These are phyloP conservation scores for Myrmecobius fasciatus DNA, from an alignment of 2,113 vertebrate genomes.

Conservation along the genomic window DNA sequence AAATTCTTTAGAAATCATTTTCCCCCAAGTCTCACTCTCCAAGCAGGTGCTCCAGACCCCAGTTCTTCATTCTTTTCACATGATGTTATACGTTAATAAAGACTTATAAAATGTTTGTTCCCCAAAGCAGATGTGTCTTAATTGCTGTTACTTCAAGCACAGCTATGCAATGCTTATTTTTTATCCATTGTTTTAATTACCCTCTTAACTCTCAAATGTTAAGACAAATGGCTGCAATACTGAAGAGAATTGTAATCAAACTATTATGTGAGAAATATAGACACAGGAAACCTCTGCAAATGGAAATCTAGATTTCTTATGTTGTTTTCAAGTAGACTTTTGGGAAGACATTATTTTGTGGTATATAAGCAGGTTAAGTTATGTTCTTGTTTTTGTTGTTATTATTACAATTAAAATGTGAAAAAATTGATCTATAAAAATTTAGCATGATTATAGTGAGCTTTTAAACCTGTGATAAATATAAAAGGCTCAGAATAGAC, in stretches of 20 bases:
- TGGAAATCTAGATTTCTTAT: background rate
- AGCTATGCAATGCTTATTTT: background rate
- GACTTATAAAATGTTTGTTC: background rate
- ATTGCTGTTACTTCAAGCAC: background rate
- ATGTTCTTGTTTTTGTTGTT: background rate
- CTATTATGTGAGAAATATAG: background rate
- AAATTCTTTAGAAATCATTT: background rate
- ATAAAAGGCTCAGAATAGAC: background rate
- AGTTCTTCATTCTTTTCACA: background rate
- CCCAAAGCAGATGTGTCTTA: conserved; percentile 10
- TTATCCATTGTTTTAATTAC: background rate
- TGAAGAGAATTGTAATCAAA: background rate
- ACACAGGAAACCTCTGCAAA: background rate
- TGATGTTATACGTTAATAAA: background rate
- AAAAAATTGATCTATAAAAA: background rate
- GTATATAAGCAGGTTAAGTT: background rate
- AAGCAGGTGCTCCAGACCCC: background rate
- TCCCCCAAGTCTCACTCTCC: background rate
- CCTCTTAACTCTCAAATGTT: background rate
- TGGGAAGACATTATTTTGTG: background rate
- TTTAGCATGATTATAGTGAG: background rate
- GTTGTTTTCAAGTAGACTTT: background rate
- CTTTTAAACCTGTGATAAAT: background rate
- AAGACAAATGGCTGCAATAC: background rate
- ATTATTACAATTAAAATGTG: background rate